Conservation (phyloP, 2,797 vertebrate genomes). For the Sebastes taczanowskii region DNA sequence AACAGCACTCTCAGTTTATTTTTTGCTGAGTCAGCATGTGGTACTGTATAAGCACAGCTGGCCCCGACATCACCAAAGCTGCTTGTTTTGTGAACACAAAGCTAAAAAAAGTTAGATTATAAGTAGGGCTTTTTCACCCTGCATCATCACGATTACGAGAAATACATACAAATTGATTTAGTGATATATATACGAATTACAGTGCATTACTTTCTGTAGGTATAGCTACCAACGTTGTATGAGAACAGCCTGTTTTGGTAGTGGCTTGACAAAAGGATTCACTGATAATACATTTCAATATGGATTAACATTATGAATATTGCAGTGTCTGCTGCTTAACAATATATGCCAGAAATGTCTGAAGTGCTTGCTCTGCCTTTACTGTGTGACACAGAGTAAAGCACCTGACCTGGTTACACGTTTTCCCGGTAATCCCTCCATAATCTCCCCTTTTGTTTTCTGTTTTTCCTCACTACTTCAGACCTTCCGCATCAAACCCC, state of each 20-base stretch:
- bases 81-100: background rate
- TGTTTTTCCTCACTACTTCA: slow-evolving; percentile 49
- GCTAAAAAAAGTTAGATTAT: background rate
- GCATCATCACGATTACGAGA: background rate
- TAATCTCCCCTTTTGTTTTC: background rate
- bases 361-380: background rate
- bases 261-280: background rate
- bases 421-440: background rate
- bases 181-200: too few relatives aligned
- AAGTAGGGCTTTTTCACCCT: background rate
- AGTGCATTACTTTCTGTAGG: too few relatives aligned
- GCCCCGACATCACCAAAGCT: background rate
- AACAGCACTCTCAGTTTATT: background rate
- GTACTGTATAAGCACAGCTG: background rate
- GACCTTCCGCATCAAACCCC: slow-evolving; percentile 91
- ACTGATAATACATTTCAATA: background rate
- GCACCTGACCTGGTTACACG: background rate
- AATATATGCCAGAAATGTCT: background rate
- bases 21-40: background rate
- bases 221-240: too few relatives aligned
- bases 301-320: background rate
- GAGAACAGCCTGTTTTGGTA: background rate
- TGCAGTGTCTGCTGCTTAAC: background rate
- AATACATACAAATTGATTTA: too few relatives aligned
- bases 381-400: background rate